Base-by-base conservation (phyloP, 2,797 vertebrate genomes). In the Thunnus albacares region DNA sequence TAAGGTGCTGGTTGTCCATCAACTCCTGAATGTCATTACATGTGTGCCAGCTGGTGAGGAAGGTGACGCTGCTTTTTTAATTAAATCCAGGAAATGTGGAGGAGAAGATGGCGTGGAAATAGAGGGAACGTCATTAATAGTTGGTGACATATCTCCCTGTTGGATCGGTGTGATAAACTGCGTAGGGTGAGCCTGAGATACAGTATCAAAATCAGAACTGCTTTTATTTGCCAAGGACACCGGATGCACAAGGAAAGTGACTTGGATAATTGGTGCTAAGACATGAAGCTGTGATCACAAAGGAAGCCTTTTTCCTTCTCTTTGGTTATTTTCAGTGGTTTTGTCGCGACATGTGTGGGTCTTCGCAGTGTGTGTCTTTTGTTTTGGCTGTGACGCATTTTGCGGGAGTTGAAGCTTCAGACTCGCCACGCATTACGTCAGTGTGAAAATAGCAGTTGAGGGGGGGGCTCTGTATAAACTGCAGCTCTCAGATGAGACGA, bases 11-110 rank as follows among this genome's bases (percentile, higher is more conserved):
- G 56, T 69, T 89, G 81, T 84, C 78, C 72, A 77, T 89, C 83
- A 86, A 33, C 67, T 71, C 56, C 60, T 74, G 71, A 77, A 90
- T 73, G 84, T 67, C 69, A 77, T 87, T 81, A 80, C 75, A 74
- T 8, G 72, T 70, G 30, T 51, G 55, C 58, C 87, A 84, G 83
- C 75, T 75, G 79, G 66, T 63, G 65, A 81, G 61, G 56, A 68
- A 81, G 66, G 73, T 35, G 82, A 55, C 0, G 75, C 47, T 49
- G 24, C 33, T 13, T 74, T 38, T 80, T 89, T 81, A 83, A 87
- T 88, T 71, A 77, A 84, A 82, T 28, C 24, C 71, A 43, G 82
- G 59, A 81, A 74, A 88, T 3, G 13, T 22, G 55, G 22, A 45
- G 63, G 51, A 64, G 53, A 78, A 28, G 69, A 45, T 53, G 71